These are phyloP conservation scores for Caenorhabditis latens DNA, from an alignment of 1,140 invertebrate species.

Conservation along the genomic window DNA sequence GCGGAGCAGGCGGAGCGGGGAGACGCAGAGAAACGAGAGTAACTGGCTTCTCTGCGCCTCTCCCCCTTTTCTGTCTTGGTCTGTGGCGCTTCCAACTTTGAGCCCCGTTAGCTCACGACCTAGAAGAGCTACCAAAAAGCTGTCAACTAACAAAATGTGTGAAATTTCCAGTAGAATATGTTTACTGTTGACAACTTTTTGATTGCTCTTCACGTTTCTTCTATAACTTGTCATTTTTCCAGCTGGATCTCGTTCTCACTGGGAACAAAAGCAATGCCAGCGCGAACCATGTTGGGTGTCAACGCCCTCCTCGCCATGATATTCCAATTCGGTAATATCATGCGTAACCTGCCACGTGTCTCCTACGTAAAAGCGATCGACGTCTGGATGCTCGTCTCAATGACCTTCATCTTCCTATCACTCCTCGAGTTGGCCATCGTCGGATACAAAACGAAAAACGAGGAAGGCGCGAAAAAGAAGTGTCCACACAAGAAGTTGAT, in stretches of 20 bases:
- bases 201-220: too few relatives aligned
- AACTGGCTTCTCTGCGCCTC: too few relatives aligned
- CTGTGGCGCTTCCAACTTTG: too few relatives aligned
- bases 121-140: too few relatives aligned
- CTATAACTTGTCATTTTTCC: constrained; percentile 22
- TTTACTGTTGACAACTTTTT: too few relatives aligned
- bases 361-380: constrained; percentile 76
- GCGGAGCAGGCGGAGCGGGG: too few relatives aligned
- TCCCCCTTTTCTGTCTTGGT: too few relatives aligned
- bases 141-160: too few relatives aligned
- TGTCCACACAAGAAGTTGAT: constrained; percentile 50
- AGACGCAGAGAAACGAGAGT: too few relatives aligned
- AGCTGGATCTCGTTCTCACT: constrained; percentile 77
- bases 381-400: constrained; percentile 76
- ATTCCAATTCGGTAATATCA: constrained; percentile 78
- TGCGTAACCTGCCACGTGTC: constrained; percentile 74
- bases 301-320: constrained; percentile 76
- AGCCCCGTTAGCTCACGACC: too few relatives aligned
- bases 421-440: constrained; percentile 73
- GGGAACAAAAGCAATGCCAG: constrained; percentile 76
- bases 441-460: constrained; percentile 73
- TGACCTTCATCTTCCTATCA: constrained; percentile 74
- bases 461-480: constrained; percentile 57
- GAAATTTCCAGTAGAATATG: too few relatives aligned
- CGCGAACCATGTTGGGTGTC: constrained; percentile 77